Conservation (phyloP, 2,113 vertebrate species). For the Verasper variegatus region DNA sequence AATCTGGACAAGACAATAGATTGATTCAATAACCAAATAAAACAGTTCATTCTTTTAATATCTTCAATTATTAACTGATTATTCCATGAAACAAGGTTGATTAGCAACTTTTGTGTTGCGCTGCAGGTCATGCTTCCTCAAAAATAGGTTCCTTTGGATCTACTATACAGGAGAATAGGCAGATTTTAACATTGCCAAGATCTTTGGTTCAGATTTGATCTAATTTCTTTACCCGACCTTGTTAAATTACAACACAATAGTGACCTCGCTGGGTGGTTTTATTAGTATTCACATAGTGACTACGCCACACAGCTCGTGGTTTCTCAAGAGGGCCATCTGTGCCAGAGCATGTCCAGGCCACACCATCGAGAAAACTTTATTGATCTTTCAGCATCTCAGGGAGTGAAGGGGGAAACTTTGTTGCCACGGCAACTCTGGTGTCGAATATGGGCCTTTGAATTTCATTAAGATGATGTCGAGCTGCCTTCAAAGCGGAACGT, state of each 20-base stretch:
- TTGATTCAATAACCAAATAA: not conserved
- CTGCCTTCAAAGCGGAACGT: conserved; percentile 62
- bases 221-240: conserved; percentile 9
- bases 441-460: conserved; percentile 83
- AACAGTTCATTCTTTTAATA: not conserved
- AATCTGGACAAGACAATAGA: not conserved
- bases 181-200: not conserved
- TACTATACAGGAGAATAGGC: not conserved
- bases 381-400: conserved; percentile 77
- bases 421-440: conserved; percentile 82
- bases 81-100: not conserved
- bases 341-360: conserved; percentile 69
- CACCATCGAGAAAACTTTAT: conserved; percentile 74
- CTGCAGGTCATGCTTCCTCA: conserved; percentile 1
- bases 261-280: conserved; percentile 22
- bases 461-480: conserved; percentile 74
- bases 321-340: conserved; percentile 71
- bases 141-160: conserved; percentile 8
- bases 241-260: conserved; percentile 39
- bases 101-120: not conserved
- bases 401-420: conserved; percentile 58
- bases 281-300: conserved; percentile 70
- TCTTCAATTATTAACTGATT: not conserved
- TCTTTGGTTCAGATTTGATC: conserved; percentile 17
- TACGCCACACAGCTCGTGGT: conserved; percentile 70